phyloP scores from a whole-genome alignment of 2,797 vertebrate genomes.

The Argyrosomus regius region DNA sequence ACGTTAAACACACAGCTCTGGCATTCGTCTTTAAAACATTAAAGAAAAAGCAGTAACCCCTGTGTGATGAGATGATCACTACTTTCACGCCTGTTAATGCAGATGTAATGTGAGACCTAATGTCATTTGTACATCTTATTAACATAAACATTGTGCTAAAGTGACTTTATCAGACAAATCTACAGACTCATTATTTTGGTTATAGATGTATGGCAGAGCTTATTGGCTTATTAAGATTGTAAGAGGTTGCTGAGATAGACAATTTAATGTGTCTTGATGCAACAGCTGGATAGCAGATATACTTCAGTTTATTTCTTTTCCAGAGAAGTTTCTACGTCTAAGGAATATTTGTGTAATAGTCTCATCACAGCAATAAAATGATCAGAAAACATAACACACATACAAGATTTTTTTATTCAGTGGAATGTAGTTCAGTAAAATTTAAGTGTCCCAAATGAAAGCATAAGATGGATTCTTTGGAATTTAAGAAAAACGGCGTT shows the following conservation, averaged over 20 bases:
- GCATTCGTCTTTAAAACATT: slow-evolving; percentile 41
- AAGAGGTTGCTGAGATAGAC: background rate
- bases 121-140: background rate
- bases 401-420: background rate
- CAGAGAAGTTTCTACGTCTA: background rate
- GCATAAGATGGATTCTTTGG: background rate
- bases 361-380: slow-evolving; percentile 8
- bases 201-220: background rate
- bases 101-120: background rate
- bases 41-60: background rate
- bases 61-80: background rate
- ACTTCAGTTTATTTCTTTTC: background rate
- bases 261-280: background rate
- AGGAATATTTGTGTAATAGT: slow-evolving; percentile 1
- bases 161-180: background rate
- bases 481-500: background rate
- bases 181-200: slow-evolving; percentile 15
- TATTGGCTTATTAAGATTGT: background rate
- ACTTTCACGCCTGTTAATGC: background rate
- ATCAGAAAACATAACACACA: slow-evolving; percentile 1
- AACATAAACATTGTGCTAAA: background rate
- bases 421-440: background rate
- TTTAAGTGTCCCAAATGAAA: background rate
- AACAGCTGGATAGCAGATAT: background rate
- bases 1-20: slow-evolving; percentile 54